Evolutionary conservation across 2,888 invertebrate species (phyloP), one percentile per base, ranked within the genome.

Genomic region (Rotaria magnacalcarata): DNA sequence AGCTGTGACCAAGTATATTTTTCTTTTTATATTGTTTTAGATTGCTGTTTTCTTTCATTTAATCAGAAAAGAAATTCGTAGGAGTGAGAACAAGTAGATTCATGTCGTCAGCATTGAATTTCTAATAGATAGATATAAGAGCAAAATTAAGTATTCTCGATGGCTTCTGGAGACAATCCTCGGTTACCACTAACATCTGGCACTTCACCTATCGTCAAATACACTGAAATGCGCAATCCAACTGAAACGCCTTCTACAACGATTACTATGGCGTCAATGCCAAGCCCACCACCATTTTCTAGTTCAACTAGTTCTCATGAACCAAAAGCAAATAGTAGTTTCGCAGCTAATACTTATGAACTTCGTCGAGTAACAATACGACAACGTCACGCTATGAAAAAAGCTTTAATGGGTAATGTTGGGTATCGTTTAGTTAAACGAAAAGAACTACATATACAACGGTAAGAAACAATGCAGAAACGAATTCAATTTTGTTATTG

Each of bases 351-450:
- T 47, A 11, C 3, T 10, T 47, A 21, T 47, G 80, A 80, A 80
- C 80, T 80, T 47, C 47, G 47, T 14, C 80, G 80, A 47, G n/a
- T 80, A n/a, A 24, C 80, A 24, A 80, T n/a, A 41, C 80, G n/a
- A 80, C n/a, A 80, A 80, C 80, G 80, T 3, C 80, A 47, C 3
- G 8, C 24, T 80, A n/a, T 80, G 47, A 84, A 84, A 24, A 84
- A 84, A 41, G 16, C 34, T 52, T 11, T 84, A 7, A 84, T 84
- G 84, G 8, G 11, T 86, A 90, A 90, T 84, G 90, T 90, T 14
- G 91, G 90, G 2, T 89, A 89, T 60, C 88, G 90, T 84, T 88
- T 91, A 85, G 90, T 90, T 2, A 89, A 88, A 74, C 88, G 91
- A 21, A 90, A 90, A 87, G 89, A 90, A 87, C 88, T 91, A 16